Evolutionary conservation across 2,113 vertebrate genomes (phyloP), one percentile per base, ranked within the genome.

Genomic region (Ammodytes marinus): DNA sequence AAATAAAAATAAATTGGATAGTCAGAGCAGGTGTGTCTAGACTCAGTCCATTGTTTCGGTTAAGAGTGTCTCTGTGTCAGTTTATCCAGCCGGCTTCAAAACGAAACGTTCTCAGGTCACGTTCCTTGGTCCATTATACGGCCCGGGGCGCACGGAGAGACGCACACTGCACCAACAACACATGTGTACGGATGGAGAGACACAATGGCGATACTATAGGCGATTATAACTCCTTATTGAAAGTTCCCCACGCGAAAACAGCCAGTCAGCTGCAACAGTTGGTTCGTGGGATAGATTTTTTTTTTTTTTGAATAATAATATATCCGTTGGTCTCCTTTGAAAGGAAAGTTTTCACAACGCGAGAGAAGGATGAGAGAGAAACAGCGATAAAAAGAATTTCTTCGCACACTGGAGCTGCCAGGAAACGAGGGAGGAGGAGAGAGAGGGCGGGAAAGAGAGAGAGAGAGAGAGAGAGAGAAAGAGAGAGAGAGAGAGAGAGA

Each of bases 341-440:
- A 2, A 35, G 60, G 52, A 85, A 90, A 92, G 87, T 90, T 91
- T 75, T 37, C 59, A 68, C 19, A 27, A 40, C 45, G 66, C 66
- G 63, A 6, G 47, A 42, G 72, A 49, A 8, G 59, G 73, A 69
- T 8, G 49, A 74, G 67, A 71, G 58, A 59, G 61, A 40, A 45
- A 6, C 57, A 2, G 78, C 70, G 54, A 63, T 37, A 12, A 14
- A 14, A 27, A 49, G 37, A 54, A 57, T 3, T 67, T 35, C n/a
- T 66, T 0, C 66, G 42, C 53, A 79, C 79, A 82, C 64, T 53
- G 72, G 49, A 80, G 80, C 54, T 5, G 78, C 47, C 70, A 47
- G 81, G 46, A 3, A 52, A 47, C 67, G 74, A 78, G 58, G 40
- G 42, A 37, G 27, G 42, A 61, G n/a, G n/a, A 8, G 42, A 27